Percentiles rank a stretch among this genome's conserved stretches.
Evolutionary conservation across 2,797 vertebrate species (phyloP).

Genomic region (Meda fulgida): DNA sequence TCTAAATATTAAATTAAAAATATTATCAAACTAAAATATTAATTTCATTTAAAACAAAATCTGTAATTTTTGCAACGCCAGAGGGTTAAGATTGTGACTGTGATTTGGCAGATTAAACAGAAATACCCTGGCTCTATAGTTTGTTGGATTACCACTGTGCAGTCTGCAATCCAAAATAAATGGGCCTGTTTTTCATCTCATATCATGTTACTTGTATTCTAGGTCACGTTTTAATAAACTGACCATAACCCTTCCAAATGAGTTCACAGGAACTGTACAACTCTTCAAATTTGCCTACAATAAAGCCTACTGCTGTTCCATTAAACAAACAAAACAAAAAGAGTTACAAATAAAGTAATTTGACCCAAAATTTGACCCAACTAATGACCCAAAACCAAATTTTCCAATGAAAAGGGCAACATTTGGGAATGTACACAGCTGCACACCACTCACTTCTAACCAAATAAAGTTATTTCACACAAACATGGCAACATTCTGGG

Average conservation of each 20-base stretch:
- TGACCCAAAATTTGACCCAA: too few relatives aligned
- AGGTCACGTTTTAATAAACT: not conserved
- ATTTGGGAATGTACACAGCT: not conserved
- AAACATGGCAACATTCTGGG: constrained; percentile 13
- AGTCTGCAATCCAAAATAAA: constrained; percentile 13
- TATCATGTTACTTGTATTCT: not conserved
- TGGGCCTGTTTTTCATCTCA: not conserved
- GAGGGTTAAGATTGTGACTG: not conserved
- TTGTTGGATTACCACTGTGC: not conserved
- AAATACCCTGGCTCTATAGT: not conserved
- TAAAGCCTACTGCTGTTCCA: not conserved
- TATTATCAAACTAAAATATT: not conserved
- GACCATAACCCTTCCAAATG: not conserved
- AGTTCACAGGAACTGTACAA: not conserved
- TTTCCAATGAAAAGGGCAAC: not conserved
- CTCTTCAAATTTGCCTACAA: not conserved
- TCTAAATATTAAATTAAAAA: not conserved
- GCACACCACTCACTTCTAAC: not conserved
- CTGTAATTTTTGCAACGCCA: not conserved
- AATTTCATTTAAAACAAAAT: not conserved
- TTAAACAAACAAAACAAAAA: not conserved
- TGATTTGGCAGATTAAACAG: not conserved
- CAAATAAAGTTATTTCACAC: not conserved
- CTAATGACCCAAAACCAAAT: not conserved
- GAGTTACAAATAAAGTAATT: not conserved